A percentile compares a stretch with the other conserved stretches of the same genome.
Conservation (phyloP, 2,113 vertebrate species). For the Hipposideros armiger region DNA sequence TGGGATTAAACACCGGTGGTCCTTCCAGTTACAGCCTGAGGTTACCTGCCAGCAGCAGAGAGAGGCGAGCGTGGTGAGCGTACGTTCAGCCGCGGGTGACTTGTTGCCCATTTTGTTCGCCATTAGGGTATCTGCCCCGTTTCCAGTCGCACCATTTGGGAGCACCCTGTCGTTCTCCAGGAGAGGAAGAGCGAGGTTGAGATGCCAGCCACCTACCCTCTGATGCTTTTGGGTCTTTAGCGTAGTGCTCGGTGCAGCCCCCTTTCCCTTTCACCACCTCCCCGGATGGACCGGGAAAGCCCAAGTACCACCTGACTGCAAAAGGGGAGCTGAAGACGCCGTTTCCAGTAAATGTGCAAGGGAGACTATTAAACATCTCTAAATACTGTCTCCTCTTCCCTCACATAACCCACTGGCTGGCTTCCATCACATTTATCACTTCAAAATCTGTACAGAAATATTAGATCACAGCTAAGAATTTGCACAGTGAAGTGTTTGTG, state of each 20-base stretch:
- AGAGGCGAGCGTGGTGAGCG: not conserved
- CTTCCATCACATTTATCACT: slow-evolving; percentile 74
- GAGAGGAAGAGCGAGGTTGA: not conserved
- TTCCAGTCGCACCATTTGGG: not conserved
- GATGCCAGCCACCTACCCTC: not conserved
- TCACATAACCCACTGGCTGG: slow-evolving; percentile 60
- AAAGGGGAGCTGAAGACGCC: not conserved
- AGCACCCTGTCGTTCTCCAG: not conserved
- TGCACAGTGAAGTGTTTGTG: slow-evolving; percentile 42
- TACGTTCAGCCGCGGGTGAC: not conserved
- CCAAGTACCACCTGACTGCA: not conserved
- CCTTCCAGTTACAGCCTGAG: not conserved
- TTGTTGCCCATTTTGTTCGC: not conserved
- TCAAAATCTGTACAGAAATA: slow-evolving; percentile 65
- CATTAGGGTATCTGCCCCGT: not conserved
- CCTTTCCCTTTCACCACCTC: not conserved
- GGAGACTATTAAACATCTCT: not conserved
- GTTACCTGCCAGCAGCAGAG: slow-evolving; percentile 38
- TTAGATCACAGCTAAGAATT: slow-evolving; percentile 67
- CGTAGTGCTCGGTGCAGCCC: not conserved
- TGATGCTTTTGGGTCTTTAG: not conserved
- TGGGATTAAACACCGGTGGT: not conserved
- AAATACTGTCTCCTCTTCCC: slow-evolving; percentile 41
- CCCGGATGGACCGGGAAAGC: not conserved
- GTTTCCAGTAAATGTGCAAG: not conserved